Evolutionary conservation across 2,797 vertebrate genomes (phyloP).

Genomic region (Enteromius radiatus): DNA sequence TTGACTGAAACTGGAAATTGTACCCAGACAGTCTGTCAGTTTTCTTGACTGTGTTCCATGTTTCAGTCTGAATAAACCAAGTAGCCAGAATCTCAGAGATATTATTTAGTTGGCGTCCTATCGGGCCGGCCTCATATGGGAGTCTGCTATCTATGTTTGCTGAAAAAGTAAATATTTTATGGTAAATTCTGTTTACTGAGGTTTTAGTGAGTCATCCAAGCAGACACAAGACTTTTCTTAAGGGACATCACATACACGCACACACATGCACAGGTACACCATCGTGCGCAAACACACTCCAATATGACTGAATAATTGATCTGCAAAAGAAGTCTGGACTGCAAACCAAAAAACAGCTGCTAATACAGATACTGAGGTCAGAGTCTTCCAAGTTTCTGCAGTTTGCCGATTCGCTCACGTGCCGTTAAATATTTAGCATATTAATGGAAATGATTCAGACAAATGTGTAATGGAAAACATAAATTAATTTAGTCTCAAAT

Average conservation of each 20-base stretch:
- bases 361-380: constrained; percentile 18
- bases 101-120: constrained; percentile 45
- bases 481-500: constrained; percentile 23
- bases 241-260: neutral
- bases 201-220: constrained; percentile 6
- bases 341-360: constrained; percentile 18
- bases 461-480: constrained; percentile 28
- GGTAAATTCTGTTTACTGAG: constrained; percentile 36
- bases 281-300: constrained; percentile 14
- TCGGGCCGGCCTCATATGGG: constrained; percentile 33
- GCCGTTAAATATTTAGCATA: constrained; percentile 1
- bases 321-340: neutral
- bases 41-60: constrained; percentile 50
- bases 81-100: constrained; percentile 47
- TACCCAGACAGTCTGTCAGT: constrained; percentile 52
- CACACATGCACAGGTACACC: neutral
- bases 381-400: neutral
- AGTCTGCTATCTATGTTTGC: constrained; percentile 39
- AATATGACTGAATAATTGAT: constrained; percentile 16
- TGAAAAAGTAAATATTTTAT: constrained; percentile 55
- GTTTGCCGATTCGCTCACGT: neutral
- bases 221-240: neutral
- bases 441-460: constrained; percentile 13
- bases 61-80: constrained; percentile 43
- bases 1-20: constrained; percentile 43